Conservation (phyloP, 1,140 invertebrate genomes). For the Globodera rostochiensis region DNA sequence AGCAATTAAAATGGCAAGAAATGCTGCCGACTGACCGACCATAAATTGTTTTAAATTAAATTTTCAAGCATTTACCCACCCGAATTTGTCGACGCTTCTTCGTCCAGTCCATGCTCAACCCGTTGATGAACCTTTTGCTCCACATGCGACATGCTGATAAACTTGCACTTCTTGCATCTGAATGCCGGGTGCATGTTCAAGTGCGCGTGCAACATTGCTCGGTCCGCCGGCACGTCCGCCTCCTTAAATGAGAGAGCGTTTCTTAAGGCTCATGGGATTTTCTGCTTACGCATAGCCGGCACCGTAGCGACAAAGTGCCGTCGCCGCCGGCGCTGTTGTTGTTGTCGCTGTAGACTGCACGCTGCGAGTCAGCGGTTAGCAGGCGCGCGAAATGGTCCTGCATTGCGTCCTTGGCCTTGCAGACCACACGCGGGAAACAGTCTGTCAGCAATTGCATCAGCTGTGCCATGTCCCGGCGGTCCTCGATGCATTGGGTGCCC, state of each 20-base stretch:
- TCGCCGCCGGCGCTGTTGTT: not conserved
- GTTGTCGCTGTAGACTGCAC: not conserved
- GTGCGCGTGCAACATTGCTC: not conserved
- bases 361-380: not conserved
- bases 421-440: constrained; percentile 26
- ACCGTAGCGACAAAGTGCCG: not conserved
- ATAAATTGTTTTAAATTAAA: too few relatives aligned
- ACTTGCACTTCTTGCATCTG: constrained; percentile 34
- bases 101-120: constrained; percentile 20
- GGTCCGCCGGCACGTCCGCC: not conserved
- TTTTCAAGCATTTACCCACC: not conserved
- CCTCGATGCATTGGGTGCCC: constrained; percentile 26
- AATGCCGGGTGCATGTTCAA: not conserved
- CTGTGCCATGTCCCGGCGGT: constrained; percentile 24
- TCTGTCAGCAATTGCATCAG: constrained; percentile 23
- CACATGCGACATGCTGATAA: constrained; percentile 1
- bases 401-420: constrained; percentile 16
- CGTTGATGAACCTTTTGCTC: constrained; percentile 17
- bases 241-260: not conserved
- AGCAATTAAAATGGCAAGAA: too few relatives aligned
- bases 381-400: not conserved
- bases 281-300: not conserved
- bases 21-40: too few relatives aligned
- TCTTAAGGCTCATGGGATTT: not conserved
- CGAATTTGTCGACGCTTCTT: not conserved